Conservation (phyloP, 2,888 invertebrate genomes). For the Aphodius sticticus region DNA sequence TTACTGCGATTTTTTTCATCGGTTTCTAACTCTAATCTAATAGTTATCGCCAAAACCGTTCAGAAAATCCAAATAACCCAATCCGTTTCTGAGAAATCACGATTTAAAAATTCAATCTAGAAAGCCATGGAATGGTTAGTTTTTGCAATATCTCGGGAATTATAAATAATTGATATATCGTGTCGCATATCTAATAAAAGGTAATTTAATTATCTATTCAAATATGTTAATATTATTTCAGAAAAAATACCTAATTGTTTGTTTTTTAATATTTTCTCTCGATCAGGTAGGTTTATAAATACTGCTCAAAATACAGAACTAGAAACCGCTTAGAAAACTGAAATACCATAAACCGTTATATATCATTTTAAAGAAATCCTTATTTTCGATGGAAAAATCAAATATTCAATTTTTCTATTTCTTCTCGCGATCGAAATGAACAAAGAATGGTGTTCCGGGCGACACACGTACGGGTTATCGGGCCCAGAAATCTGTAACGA, state of each 20-base stretch:
- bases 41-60: not conserved
- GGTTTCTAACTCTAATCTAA: not conserved
- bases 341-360: not conserved
- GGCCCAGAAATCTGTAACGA: slow-evolving; percentile 4
- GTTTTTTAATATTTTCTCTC: not conserved
- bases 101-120: not conserved
- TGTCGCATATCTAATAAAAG: not conserved
- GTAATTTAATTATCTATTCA: not conserved
- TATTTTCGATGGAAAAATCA: not conserved
- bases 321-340: no score
- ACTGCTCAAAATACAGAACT: no score
- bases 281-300: not conserved
- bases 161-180: not conserved
- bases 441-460: not conserved
- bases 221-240: not conserved
- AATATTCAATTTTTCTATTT: not conserved
- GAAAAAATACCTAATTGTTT: not conserved
- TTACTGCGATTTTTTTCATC: not conserved
- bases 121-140: not conserved
- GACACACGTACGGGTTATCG: not conserved
- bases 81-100: not conserved
- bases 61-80: not conserved
- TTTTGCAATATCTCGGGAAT: not conserved
- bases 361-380: not conserved
- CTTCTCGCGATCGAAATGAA: not conserved